Base-by-base conservation (phyloP, 2,888 invertebrate genomes). In the Phyto melanocephala region DNA sequence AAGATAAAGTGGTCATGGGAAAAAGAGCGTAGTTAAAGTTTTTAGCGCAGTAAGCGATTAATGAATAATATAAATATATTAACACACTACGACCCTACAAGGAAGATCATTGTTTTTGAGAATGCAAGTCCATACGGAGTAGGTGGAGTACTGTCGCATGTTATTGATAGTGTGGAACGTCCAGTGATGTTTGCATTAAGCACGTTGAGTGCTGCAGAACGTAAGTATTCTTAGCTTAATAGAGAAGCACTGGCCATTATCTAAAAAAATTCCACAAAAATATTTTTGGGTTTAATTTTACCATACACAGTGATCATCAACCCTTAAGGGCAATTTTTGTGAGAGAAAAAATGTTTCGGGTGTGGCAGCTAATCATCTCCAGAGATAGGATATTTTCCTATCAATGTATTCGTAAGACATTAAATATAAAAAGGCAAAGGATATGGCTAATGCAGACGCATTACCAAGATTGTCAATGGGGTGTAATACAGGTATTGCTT, bases 171-270 rank as follows among this genome's bases (percentile, higher is more conserved):
- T 28, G 72, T 72, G n/a, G 72, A 81, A 68, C 67, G 62, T 10
- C 67, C 65, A 37, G 71, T 80, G n/a, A 74, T 75, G 68, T 75
- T 75, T 75, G 80, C 68, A 22, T 79, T 67, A 13, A 71, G 78
- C n/a, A n/a, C n/a, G n/a, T n/a, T n/a, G n/a, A n/a, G n/a, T n/a
- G n/a, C n/a, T n/a, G n/a, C 76, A 10, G 76, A 76, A 63, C 62
- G 52, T 47, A 80, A 76, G 17, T 81, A 80, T 22, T 80, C 60
- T 4, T 56, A 70, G 42, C 40, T 75, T 5, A 58, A 80, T 24
- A 60, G 70, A 35, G 63, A 58, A 60, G 68, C 77, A 15, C 35
- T 54, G 5, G 77, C 58, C 15, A 76, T 76, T 71, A 24, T 72
- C 13, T 72, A 11, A 74, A 68, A 20, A 74, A 70, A 50, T 75